phyloP scores from a whole-genome alignment of 2,113 vertebrate species.

The Lonchura striata region DNA sequence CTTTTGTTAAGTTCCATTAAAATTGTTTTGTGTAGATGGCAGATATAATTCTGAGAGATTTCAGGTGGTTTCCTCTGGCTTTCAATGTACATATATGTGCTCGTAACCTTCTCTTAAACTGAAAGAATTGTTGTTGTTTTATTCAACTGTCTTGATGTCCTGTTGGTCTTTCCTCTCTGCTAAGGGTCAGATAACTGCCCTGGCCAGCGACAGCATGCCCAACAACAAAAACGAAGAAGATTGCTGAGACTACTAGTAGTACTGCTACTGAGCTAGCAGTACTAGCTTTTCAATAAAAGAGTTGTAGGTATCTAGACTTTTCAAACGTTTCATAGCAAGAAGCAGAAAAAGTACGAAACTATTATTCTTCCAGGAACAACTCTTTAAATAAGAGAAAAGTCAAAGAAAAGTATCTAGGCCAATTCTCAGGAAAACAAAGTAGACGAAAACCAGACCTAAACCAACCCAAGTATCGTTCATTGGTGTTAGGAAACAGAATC shows the following conservation, averaged over 20 bases:
- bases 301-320: background rate
- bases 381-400: background rate
- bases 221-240: background rate
- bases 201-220: background rate
- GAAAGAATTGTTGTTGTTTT: background rate
- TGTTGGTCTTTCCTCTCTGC: background rate
- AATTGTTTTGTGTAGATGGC: background rate
- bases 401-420: background rate
- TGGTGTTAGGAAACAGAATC: background rate
- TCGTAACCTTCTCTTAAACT: accelerated
- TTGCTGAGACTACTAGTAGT: background rate
- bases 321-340: background rate
- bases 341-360: background rate
- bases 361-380: background rate
- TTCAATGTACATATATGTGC: accelerated
- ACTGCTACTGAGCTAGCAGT: background rate
- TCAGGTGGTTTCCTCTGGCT: background rate
- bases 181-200: background rate
- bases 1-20: background rate
- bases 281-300: background rate
- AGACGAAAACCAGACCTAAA: background rate
- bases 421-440: background rate
- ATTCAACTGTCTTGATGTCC: background rate
- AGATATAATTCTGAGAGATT: background rate
- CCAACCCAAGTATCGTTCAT: background rate